Evolutionary conservation across 2,888 invertebrate genomes (phyloP).

Genomic region (Sericinus montela): DNA sequence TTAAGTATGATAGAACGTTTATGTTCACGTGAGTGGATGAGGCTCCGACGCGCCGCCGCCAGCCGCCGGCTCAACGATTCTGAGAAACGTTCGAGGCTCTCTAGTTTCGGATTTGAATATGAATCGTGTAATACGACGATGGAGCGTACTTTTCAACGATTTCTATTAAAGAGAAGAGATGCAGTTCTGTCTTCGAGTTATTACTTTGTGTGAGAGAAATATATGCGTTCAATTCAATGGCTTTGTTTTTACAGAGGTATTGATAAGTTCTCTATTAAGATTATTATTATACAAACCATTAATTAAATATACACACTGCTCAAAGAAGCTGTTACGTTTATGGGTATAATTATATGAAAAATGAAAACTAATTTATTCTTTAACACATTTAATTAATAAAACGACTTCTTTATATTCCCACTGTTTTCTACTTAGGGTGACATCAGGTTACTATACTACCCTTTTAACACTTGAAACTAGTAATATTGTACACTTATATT

Average conservation of each 20-base stretch:
- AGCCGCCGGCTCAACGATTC: conserved; percentile 76
- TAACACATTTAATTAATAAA: too few species aligned
- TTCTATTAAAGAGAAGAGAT: conserved; percentile 17
- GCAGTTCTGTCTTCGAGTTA: conserved; percentile 10
- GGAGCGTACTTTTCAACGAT: conserved; percentile 38
- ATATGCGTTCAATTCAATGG: not conserved
- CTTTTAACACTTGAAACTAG: too few species aligned
- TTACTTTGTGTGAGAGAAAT: conserved; percentile 6
- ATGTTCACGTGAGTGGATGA: conserved; percentile 77
- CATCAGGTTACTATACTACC: too few species aligned
- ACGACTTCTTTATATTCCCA: too few species aligned
- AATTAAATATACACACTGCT: too few species aligned
- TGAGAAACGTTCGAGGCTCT: conserved; percentile 71
- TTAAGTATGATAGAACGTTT: conserved; percentile 73
- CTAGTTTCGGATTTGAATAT: conserved; percentile 74
- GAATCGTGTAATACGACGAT: conserved; percentile 55
- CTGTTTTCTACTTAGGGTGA: too few species aligned
- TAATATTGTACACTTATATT: too few species aligned
- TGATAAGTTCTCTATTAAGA: too few species aligned
- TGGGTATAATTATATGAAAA: too few species aligned
- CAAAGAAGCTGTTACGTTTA: too few species aligned
- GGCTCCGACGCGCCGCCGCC: conserved; percentile 74
- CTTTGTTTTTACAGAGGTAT: not conserved
- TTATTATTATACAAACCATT: too few species aligned
- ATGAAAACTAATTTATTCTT: too few species aligned